phyloP scores from a whole-genome alignment of 2,888 invertebrate species.

The Neelides folsomi region DNA sequence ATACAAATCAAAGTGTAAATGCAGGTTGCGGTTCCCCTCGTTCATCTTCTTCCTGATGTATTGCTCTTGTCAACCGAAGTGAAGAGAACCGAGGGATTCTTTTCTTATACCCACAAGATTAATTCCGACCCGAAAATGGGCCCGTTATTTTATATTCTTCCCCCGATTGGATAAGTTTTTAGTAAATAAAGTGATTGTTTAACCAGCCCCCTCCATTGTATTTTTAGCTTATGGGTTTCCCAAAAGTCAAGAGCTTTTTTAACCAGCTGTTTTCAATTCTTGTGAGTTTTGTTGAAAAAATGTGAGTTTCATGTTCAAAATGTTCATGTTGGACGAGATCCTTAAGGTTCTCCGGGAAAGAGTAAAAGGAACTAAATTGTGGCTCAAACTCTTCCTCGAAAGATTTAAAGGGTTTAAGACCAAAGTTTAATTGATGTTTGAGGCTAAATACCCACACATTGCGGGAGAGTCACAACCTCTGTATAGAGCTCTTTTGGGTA shows the following conservation, averaged over 20 bases:
- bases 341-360: no score
- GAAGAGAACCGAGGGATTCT: no score
- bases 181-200: no score
- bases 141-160: no score
- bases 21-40: no score
- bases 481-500: background rate
- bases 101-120: no score
- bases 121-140: no score
- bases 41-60: no score
- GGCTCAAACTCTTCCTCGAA: conserved; percentile 5
- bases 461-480: conserved; percentile 15
- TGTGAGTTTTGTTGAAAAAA: background rate
- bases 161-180: no score
- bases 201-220: no score
- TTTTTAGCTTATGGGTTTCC: background rate
- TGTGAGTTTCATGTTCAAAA: background rate
- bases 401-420: conserved; percentile 16
- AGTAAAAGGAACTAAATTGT: background rate
- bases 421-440: conserved; percentile 23
- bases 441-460: conserved; percentile 18
- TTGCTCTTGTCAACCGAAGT: no score
- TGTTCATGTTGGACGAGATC: background rate
- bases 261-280: background rate
- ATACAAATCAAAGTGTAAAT: no score
- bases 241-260: background rate